These are phyloP conservation scores for Baccha elongata DNA, from an alignment of 2,888 invertebrate species.

Conservation along the genomic window DNA sequence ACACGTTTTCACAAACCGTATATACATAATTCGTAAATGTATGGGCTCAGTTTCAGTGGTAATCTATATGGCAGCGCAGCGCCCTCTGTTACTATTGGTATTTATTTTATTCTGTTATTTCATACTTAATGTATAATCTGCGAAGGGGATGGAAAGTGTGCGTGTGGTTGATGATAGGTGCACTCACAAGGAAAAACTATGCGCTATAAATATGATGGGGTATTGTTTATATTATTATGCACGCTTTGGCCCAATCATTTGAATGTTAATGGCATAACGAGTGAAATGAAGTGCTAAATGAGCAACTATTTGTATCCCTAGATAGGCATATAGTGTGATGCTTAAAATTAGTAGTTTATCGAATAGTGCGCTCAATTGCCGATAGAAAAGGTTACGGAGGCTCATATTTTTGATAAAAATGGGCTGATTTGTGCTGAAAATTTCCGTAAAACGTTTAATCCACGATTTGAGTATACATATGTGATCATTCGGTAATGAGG, in stretches of 20 bases:
- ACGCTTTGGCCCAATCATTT: slow-evolving; percentile 40
- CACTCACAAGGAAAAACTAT: slow-evolving; percentile 52
- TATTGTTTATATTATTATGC: slow-evolving; percentile 27
- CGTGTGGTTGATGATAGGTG: slow-evolving; percentile 18
- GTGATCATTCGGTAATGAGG: too few species aligned
- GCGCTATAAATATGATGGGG: slow-evolving; percentile 50
- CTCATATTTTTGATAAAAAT: too few species aligned
- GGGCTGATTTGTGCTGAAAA: too few species aligned
- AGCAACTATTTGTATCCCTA: slow-evolving; percentile 38
- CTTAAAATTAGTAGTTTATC: slow-evolving; percentile 29
- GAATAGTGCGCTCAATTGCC: slow-evolving; percentile 7
- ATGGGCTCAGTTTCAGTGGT: slow-evolving; percentile 1
- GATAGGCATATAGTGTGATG: slow-evolving; percentile 1
- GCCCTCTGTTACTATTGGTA: not conserved
- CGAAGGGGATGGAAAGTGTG: not conserved
- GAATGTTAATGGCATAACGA: slow-evolving; percentile 56
- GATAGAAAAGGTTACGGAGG: too few species aligned
- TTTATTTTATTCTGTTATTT: slow-evolving; percentile 20
- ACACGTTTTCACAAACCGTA: slow-evolving; percentile 20
- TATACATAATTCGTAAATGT: not conserved
- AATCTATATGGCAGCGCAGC: not conserved
- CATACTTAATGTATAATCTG: slow-evolving; percentile 17
- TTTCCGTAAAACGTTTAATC: too few species aligned
- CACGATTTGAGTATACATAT: too few species aligned
- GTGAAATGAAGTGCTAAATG: slow-evolving; percentile 61